Evolutionary conservation across 2,797 vertebrate genomes (phyloP), one percentile per base, ranked within the genome.

Genomic region (Coendou prehensilis): DNA sequence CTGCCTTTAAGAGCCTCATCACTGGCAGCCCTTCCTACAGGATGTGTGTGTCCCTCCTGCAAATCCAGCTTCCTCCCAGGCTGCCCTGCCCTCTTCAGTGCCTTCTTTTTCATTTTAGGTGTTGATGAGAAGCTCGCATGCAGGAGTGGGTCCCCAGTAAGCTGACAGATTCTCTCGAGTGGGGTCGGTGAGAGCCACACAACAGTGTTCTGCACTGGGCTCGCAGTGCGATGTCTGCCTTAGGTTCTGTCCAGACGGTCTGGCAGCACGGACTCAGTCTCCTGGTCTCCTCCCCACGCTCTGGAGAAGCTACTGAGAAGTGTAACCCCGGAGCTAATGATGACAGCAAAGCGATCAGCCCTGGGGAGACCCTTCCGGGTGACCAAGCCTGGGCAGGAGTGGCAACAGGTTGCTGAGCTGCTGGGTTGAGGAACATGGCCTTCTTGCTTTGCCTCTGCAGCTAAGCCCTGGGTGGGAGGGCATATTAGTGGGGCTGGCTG

Each of bases 11-110:
- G 61, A 26, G 41, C 59, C 15, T 0, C 9, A 0, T 26, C 81
- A 1, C 33, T 1, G 9, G 52, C 11, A 7, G 92, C 9, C 2
- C 2, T 23, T 84, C 7, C 14, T n/a, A 0, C 0, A 56, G 37
- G 67, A 2, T 23, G 0, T 1, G 1, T 26, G 22, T 41, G 63
- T 56, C 76, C 14, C 11, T 52, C 71, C n/a, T 85, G n/a, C 33
- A 30, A 10, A 45, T 20, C 33, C 52, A n/a, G 0, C 41, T 37
- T 84, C 57, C 56, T 61, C 30, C 54, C 33, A 37, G 52, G 78
- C 75, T 2, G 52, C 28, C 2, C 4, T 71, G 10, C 52, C 23
- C n/a, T 56, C 63, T 26, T 71, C n/a, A 52, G 3, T 30, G 1
- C 13, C n/a, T 37, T 0, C 45, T n/a, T 57, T 73, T 69, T 6